Base-by-base conservation (phyloP, 2,113 vertebrate genomes). In the Sphyrna mokarran region DNA sequence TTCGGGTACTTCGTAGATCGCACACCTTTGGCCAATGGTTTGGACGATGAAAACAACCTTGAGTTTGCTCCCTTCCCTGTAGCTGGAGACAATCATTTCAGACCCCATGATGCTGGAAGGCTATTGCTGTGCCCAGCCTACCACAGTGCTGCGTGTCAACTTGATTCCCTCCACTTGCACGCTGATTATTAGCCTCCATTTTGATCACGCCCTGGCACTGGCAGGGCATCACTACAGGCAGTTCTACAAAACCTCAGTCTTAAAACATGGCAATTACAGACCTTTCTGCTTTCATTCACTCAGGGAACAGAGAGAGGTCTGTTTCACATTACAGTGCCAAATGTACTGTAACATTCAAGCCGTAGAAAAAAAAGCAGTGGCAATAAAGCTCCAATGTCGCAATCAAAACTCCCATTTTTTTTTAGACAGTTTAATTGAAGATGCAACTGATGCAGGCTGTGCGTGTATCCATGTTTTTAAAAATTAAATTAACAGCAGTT, bases 401-500 rank as follows among this genome's bases (percentile, higher is more conserved):
- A 80, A 80, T 3, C n/a, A 80, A n/a, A 14, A 3, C 78, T n/a
- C n/a, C 70, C 80, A 83, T 54, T 54, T 54, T 48, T 40, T 83
- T 83, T 83, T 83, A 83, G 16, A 40, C 14, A 18, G n/a, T 20
- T 18, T 40, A 20, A 83, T 40, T 83, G n/a, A 83, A 43, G n/a
- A 20, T 4, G n/a, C 6, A 40, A 83, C 80, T 83, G 37, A 37
- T 83, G 20, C 37, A 83, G 58, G 29, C 87, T 33, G 29, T 16
- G 87, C 29, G 40, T 83, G 85, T 58, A 22, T 90, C 26, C 29
- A 13, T 63, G 58, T 90, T 61, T 63, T 90, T 94, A 29, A 43
- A 94, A 94, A 94, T 43, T 14, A 58, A 29, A 94, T 63, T 90
- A 94, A 94, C 93, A 69, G 14, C 63, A 26, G 93, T 69, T 94